Base-by-base conservation (phyloP, 2,888 invertebrate species). In the Hyposoter didymator region DNA sequence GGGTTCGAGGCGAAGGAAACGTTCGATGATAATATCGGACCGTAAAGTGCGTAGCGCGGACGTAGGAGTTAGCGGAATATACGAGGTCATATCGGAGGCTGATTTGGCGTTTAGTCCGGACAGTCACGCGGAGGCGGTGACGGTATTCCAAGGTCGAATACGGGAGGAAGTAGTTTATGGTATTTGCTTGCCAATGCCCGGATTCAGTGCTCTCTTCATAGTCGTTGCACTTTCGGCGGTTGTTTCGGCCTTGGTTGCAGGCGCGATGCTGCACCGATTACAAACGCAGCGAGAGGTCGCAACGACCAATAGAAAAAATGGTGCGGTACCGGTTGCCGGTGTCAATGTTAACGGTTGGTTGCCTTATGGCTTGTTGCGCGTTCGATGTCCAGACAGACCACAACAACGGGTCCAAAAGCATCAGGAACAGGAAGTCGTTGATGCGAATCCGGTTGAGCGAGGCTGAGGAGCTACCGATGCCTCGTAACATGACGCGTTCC, bases 81-180 rank as follows among this genome's bases (percentile, higher is more conserved):
- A 98, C 94, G 98, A 98, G 89, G 98, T 98, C 69, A 98, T 98
- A 82, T 98, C 98, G 4, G 98, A 98, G 94, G 98, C 98, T 1
- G 98, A 98, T 93, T 94, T 98, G 59, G 98, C 97, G 52, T 98
- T 98, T 93, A 97, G 97, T 89, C 98, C 98, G 0, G 97, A 98
- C 90, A 95, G 96, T 74, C 95, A 96, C 89, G 96, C 96, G 69
- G 98, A 98, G 93, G 96, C 97, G 0, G 97, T 98, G 0, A 97
- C 98, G 3, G 97, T 98, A 0, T 98, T 98, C 94, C 97, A 98
- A 94, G 98, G 98, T 75, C 95, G 97, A 91, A 98, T 98, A 91
- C 95, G 97, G 70, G 98, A 98, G 93, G 98, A 98, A 94, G 97
- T 97, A 0, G 97, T 98, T 8, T 98, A 98, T 93, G 98, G 98